Conservation (phyloP, 2,888 invertebrate genomes). For the Belgica antarctica region DNA sequence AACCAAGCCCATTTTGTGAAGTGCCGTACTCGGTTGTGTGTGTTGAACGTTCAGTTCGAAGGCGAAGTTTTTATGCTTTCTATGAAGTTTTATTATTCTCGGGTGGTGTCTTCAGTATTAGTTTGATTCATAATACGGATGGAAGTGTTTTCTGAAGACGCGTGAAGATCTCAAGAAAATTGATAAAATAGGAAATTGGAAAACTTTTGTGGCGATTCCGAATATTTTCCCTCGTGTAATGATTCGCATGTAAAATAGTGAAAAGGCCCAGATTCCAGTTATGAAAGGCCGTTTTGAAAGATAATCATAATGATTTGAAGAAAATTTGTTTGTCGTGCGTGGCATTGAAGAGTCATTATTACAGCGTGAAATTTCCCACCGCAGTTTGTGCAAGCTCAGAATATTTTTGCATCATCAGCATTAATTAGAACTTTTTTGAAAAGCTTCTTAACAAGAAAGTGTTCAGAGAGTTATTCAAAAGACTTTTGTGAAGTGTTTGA, state of each 20-base stretch:
- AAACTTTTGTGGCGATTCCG: background rate
- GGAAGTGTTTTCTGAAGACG: conserved; percentile 34
- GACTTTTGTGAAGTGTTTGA: background rate
- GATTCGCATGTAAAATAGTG: conserved; percentile 18
- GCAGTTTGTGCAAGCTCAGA: background rate
- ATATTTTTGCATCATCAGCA: conserved; percentile 8
- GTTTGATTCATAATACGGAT: conserved; percentile 22
- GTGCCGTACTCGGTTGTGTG: conserved; percentile 4
- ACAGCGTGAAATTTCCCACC: background rate
- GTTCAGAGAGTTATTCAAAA: background rate
- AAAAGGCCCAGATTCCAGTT: background rate
- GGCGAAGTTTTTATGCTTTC: conserved; percentile 25
- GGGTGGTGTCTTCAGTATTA: conserved; percentile 39
- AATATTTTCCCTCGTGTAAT: conserved; percentile 2
- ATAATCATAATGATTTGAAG: conserved; percentile 29
- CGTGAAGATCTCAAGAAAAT: background rate
- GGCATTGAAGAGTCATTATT: conserved; percentile 34
- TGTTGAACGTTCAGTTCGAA: background rate
- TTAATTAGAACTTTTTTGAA: conserved; percentile 4
- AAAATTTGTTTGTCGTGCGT: conserved; percentile 15
- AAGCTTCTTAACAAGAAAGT: background rate
- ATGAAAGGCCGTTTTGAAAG: background rate
- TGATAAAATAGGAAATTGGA: too few species aligned
- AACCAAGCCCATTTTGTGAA: conserved; percentile 37
- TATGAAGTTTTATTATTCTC: conserved; percentile 23